Base-by-base conservation (phyloP, 2,888 invertebrate species). In the Heteromurus nitidus region DNA sequence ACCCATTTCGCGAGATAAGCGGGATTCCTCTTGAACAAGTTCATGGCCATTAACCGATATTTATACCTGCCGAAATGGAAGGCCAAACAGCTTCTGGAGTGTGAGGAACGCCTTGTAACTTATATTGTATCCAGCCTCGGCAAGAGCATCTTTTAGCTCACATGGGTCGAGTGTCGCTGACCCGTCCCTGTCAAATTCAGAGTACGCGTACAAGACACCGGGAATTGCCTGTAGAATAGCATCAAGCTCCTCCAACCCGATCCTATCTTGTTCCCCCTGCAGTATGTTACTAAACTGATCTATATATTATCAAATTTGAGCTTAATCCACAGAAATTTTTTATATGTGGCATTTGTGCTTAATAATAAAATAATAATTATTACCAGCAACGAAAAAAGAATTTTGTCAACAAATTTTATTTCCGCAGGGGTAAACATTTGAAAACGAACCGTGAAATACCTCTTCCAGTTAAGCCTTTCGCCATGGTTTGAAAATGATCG, bases 141-240 rank as follows among this genome's bases (percentile, higher is more conserved):
- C 58, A 36, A 74, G 31, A 3, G 73, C 74, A 11, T 18, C 24
- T 47, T 74, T 80, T 5, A 80, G 47, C 36, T 80, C 80, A 60
- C 73, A 80, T 18, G 80, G 80, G 60, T 80, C 80, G 67, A 80
- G 31, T 18, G 44, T 3, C n/a, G 67, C 73, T 1, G 80, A 80
- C 7, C 24, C 36, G 50, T 80, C 80, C 18, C 24, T 47, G 60
- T 80, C 80, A 50, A 42, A 58, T 20, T 67, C 64, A 0, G 58
- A 0, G 22, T 72, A 80, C 0, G 73, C 67, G 9, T 74, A 31
- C 3, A 74, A 11, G 13, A 77, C 42, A 5, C 50, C 47, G 11
- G 47, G 44, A 1, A 69, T 18, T 5, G 58, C 58, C 16, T 69
- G 18, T 2, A 69, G 3, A 62, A 69, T 47, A 16, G 26, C 18